Conservation (phyloP, 2,888 invertebrate species). For the Neocrepidodera transversa region DNA sequence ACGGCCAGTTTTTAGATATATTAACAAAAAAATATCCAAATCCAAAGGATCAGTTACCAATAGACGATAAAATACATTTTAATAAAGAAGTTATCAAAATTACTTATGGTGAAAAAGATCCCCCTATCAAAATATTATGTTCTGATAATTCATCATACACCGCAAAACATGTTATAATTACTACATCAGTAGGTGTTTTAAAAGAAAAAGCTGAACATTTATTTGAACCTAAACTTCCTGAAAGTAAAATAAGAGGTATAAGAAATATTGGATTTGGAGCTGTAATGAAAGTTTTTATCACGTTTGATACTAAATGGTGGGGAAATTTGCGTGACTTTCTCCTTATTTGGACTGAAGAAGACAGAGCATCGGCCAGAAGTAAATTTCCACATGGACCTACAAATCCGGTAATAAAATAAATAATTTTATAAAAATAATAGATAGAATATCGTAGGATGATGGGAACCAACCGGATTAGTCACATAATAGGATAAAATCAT, state of each 20-base stretch:
- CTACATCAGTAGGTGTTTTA: slow-evolving; percentile 54
- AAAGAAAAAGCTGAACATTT: slow-evolving; percentile 38
- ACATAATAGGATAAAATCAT: no score
- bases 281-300: slow-evolving; percentile 41
- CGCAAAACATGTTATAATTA: slow-evolving; percentile 70
- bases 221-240: slow-evolving; percentile 39
- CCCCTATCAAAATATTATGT: slow-evolving; percentile 52
- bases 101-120: slow-evolving; percentile 25
- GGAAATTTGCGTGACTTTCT: slow-evolving; percentile 58
- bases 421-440: neutral
- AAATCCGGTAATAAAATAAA: slow-evolving; percentile 13
- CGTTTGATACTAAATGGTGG: slow-evolving; percentile 44
- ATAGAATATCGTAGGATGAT: no score
- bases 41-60: slow-evolving; percentile 31
- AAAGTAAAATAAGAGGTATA: slow-evolving; percentile 39
- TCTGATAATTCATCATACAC: slow-evolving; percentile 61
- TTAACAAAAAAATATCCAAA: slow-evolving; percentile 60
- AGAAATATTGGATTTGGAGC: slow-evolving; percentile 43
- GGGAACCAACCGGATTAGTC: no score
- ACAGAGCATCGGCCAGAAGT: slow-evolving; percentile 50
- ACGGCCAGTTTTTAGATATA: slow-evolving; percentile 68
- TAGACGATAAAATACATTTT: slow-evolving; percentile 46
- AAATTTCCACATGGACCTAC: slow-evolving; percentile 49
- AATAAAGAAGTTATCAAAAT: slow-evolving; percentile 45
- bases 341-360: slow-evolving; percentile 66